Conservation (phyloP, 2,113 vertebrate genomes). For the Ornithorhynchus anatinus region DNA sequence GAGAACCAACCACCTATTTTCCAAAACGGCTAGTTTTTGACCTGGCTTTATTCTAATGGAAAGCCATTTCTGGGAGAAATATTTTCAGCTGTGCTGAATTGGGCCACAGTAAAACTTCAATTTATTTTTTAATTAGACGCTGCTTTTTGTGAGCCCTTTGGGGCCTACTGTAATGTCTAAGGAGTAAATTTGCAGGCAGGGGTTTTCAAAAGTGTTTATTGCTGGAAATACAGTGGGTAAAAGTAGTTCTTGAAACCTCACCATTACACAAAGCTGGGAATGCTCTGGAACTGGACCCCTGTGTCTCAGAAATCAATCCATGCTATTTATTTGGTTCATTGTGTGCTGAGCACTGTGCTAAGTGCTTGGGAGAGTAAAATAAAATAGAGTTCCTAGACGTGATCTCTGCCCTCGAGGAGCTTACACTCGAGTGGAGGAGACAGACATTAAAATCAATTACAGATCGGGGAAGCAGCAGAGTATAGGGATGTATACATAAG, state of each 20-base stretch:
- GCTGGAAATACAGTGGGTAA: background rate
- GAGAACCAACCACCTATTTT: conserved; percentile 12
- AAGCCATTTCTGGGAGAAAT: conserved; percentile 35
- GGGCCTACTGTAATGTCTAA: background rate
- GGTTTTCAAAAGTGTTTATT: conserved; percentile 25
- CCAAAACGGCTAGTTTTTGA: background rate
- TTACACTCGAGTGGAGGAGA: no score
- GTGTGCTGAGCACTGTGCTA: no score
- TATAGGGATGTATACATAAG: no score
- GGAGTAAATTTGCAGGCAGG: conserved; percentile 10
- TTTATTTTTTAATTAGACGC: conserved; percentile 49
- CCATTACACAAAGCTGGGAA: background rate
- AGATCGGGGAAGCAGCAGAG: no score
- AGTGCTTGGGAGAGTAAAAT: no score
- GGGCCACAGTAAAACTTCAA: conserved; percentile 33
- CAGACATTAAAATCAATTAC: no score
- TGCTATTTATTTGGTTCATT: no score
- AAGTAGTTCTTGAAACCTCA: background rate
- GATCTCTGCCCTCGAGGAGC: no score
- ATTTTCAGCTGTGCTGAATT: conserved; percentile 23
- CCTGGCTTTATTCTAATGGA: conserved; percentile 22
- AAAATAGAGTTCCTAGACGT: no score
- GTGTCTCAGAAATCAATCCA: background rate
- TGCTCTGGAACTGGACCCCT: background rate
- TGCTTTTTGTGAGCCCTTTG: conserved; percentile 21